Evolutionary conservation across 2,888 invertebrate genomes (phyloP), one percentile per base, ranked within the genome.

Genomic region (Leptinotarsa juncta): DNA sequence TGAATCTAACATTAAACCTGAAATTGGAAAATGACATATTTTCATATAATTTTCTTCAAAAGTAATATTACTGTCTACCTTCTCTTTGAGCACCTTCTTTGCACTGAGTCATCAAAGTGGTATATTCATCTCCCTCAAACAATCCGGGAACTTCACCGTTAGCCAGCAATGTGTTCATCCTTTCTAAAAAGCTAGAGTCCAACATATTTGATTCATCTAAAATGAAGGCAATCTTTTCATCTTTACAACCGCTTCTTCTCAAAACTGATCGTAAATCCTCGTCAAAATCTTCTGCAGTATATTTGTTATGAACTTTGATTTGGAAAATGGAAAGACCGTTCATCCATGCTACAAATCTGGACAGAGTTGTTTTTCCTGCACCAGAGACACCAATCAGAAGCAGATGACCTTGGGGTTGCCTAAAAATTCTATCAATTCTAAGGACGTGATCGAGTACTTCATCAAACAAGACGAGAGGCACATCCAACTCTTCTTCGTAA

Each of bases 291-390:
- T 96, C 96, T 23, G 97, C 97, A 1, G 97, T 97, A 88, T 99
- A 99, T 89, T 99, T 99, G 88, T 99, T 99, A 90, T 99, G 99
- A 16, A 97, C 96, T 91, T 98, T 98, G 81, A 99, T 98, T 91
- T 99, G 99, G 93, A 99, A 99, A 76, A 99, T 98, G 81, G 96
- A 97, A 53, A 99, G 91, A 10, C 99, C 99, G 88, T 99, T 99
- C 96, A 99, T 97, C 98, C 99, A 99, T 67, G 99, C 99, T 50
- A 99, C 99, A 88, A 99, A 99, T 81, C 99, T 92, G 42, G 99
- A 99, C 81, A 99, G 92, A 14, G 99, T 99, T 1, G 99, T 99
- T 90, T 99, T 99, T 81, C 99, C 99, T 80, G 99, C 97, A 65
- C 99, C 99, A 70, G 98, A 98, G 7, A 99, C 99, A 80, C 99